Percentiles rank a stretch among this genome's conserved stretches.
Evolutionary conservation across 2,888 invertebrate genomes (phyloP).

Genomic region (Nemurella pictetii): DNA sequence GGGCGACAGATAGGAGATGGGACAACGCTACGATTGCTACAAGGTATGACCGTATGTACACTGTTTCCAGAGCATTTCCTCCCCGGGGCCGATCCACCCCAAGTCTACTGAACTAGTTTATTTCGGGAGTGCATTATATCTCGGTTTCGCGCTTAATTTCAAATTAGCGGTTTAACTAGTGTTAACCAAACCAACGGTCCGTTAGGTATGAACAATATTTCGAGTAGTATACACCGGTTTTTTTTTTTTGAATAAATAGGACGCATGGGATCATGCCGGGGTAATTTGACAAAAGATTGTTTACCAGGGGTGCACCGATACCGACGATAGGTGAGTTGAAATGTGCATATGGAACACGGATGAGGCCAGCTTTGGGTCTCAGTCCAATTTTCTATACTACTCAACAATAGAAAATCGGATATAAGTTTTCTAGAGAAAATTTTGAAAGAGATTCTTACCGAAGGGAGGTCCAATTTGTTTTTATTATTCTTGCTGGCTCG

Average conservation of each 20-base stretch:
- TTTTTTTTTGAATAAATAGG: background rate
- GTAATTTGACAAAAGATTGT: background rate
- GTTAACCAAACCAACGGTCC: slow-evolving; percentile 21
- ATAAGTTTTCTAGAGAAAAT: background rate
- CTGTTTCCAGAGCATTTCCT: background rate
- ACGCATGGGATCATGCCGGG: background rate
- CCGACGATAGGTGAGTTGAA: background rate
- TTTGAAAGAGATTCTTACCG: no score
- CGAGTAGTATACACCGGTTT: slow-evolving; percentile 9
- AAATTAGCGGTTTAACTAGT: slow-evolving; percentile 16
- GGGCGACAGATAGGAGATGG: background rate
- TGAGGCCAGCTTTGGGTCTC: background rate
- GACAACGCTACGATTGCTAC: background rate
- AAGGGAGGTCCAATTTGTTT: no score
- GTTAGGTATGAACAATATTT: slow-evolving; percentile 17
- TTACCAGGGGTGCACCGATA: background rate
- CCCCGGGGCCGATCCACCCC: background rate
- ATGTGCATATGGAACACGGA: no score
- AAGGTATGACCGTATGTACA: background rate
- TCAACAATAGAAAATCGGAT: no score
- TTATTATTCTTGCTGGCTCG: no score
- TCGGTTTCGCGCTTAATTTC: slow-evolving; percentile 27
- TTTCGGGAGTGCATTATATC: background rate
- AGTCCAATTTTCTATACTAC: no score
- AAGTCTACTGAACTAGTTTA: background rate